Conservation (phyloP, 2,888 invertebrate genomes). For the Anorthoa munda region DNA sequence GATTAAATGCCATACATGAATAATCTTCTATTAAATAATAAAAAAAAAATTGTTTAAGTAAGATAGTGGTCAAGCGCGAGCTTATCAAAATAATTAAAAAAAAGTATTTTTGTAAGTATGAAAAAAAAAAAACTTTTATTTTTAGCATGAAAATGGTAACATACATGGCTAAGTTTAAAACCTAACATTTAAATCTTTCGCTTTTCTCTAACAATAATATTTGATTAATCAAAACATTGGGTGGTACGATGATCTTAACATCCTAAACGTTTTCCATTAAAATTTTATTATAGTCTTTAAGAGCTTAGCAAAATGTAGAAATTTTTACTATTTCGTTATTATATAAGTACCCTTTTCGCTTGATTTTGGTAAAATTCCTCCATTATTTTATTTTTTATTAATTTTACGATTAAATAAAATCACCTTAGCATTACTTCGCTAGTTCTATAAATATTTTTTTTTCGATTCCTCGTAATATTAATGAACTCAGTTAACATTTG, state of each 20-base stretch:
- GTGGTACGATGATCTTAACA: conserved; percentile 64
- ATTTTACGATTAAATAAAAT: conserved; percentile 68
- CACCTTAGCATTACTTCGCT: conserved; percentile 65
- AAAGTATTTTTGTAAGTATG: background rate
- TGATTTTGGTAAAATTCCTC: conserved; percentile 77
- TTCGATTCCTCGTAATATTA: conserved; percentile 78
- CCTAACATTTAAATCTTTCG: conserved; percentile 60
- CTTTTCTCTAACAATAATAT: conserved; percentile 34
- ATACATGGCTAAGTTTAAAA: conserved; percentile 9
- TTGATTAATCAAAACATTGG: conserved; percentile 31
- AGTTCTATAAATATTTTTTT: conserved; percentile 71
- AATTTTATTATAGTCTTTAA: conserved; percentile 69
- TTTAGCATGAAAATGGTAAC: background rate
- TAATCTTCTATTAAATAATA: background rate
- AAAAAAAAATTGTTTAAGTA: background rate
- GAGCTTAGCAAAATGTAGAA: conserved; percentile 79
- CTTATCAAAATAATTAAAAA: too few relatives aligned
- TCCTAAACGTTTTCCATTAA: conserved; percentile 58
- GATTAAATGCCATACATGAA: too few relatives aligned
- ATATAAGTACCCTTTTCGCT: conserved; percentile 80
- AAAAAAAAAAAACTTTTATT: background rate
- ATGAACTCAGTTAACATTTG: conserved; percentile 82
- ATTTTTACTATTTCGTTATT: conserved; percentile 70
- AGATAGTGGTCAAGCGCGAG: too few relatives aligned
- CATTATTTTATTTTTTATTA: conserved; percentile 60